Evolutionary conservation across 2,888 invertebrate genomes (phyloP).

Genomic region (Leptopilina drosophilae): DNA sequence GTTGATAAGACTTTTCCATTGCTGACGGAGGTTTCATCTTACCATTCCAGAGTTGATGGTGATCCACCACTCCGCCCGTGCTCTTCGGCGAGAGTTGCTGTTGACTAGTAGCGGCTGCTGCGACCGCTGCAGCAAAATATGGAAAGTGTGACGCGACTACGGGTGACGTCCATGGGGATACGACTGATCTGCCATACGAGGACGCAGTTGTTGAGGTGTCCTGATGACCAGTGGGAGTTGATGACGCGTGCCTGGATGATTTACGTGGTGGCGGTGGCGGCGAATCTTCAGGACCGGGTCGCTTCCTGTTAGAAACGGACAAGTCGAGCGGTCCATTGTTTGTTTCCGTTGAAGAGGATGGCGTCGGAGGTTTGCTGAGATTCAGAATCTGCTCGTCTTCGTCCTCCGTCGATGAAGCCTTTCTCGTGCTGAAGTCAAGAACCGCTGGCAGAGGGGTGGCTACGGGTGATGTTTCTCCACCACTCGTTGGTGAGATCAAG

Average conservation of each 20-base stretch:
- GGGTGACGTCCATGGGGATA: constrained; percentile 88
- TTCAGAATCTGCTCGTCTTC: constrained; percentile 85
- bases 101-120: constrained; percentile 84
- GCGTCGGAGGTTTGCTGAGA: constrained; percentile 83
- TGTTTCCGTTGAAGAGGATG: constrained; percentile 78
- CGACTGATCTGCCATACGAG: constrained; percentile 83
- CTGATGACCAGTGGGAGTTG: constrained; percentile 63
- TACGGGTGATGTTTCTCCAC: constrained; percentile 77
- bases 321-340: constrained; percentile 87
- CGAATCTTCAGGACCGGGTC: constrained; percentile 82
- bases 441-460: constrained; percentile 79
- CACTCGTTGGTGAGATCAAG: constrained; percentile 80
- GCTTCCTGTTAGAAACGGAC: constrained; percentile 86
- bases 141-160: constrained; percentile 87
- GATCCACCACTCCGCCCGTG: constrained; percentile 77
- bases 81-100: constrained; percentile 83
- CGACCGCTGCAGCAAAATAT: constrained; percentile 88
- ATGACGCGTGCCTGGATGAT: constrained; percentile 79
- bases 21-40: constrained; percentile 85
- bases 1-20: constrained; percentile 76
- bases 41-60: constrained; percentile 84
- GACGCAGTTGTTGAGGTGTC: constrained; percentile 69
- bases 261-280: constrained; percentile 82
- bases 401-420: constrained; percentile 78
- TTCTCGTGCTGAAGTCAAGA: constrained; percentile 90